Evolutionary conservation across 2,113 vertebrate species (phyloP), one percentile per base, ranked within the genome.

Genomic region (Centropristis striata): DNA sequence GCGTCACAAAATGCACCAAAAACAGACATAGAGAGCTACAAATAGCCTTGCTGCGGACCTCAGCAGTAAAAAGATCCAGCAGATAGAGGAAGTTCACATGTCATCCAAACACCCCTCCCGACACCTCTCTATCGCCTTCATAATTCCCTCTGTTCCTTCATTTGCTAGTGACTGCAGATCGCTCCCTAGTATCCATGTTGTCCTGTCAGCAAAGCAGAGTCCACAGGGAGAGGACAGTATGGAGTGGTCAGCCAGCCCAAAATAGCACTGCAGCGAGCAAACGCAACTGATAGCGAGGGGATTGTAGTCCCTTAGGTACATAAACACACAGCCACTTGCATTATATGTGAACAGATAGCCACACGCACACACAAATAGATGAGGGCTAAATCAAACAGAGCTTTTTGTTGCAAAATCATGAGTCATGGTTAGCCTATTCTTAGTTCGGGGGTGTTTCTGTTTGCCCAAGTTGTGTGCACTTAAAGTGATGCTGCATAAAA

Each of bases 361-460:
- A 28, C 57, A 63, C 49, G 42, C 68, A 36, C 16, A 23, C 25
- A 28, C 55, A 67, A 41, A 80, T 57, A 84, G 71, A 90, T n/a
- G 36, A 68, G 63, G 78, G 71, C 81, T 60, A 78, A 78, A 80
- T 88, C 81, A 78, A 89, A 88, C 83, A n/a, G n/a, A 78, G 75
- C 28, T 55, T 91, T 89, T 90, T 88, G 91, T 91, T 95, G 88
- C 86, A 89, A 90, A 90, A 91, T 89, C 91, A 90, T 94, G 91
- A 94, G 81, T 94, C 92, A 95, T 37, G 51, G 76, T n/a, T 80
- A 66, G 72, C 78, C 86, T 94, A 93, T 94, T 95, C 88, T 91
- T 90, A 89, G 89, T 80, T 86, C 5, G 50, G 57, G 78, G 79
- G 87, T 64, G 87, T 89, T 88, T 85, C 75, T 88, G 79, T 85